Percentiles rank a stretch among this genome's conserved stretches.
Evolutionary conservation across 2,888 invertebrate genomes (phyloP).

Genomic region (Drosophila mimica): DNA sequence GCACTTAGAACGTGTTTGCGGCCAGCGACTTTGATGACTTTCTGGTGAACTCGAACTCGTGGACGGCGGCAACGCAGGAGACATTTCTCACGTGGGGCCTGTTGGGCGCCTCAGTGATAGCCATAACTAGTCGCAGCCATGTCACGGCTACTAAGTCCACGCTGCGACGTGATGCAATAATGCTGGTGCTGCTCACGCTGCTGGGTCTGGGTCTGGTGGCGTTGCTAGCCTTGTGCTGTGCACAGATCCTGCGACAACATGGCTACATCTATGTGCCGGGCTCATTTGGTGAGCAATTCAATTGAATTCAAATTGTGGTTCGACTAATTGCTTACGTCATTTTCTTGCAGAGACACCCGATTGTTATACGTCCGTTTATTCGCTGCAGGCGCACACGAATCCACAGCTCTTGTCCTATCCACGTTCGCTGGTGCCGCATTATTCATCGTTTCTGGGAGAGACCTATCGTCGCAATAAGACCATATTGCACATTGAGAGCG

Average conservation of each 20-base stretch:
- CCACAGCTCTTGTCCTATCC: conserved; percentile 86
- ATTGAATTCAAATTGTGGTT: not conserved
- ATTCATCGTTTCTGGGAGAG: conserved; percentile 84
- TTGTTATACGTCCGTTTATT: conserved; percentile 90
- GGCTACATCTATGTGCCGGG: conserved; percentile 92
- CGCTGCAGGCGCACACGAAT: conserved; percentile 87
- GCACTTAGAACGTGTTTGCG: conserved; percentile 89
- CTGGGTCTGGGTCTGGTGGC: conserved; percentile 91
- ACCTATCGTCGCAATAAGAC: conserved; percentile 77
- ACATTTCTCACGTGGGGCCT: conserved; percentile 93
- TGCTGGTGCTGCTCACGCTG: conserved; percentile 90
- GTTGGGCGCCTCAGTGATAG: conserved; percentile 85
- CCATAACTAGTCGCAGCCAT: conserved; percentile 82
- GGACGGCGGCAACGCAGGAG: conserved; percentile 95
- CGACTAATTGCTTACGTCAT: conserved; percentile 1
- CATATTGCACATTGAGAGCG: conserved; percentile 87
- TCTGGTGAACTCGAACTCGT: conserved; percentile 92
- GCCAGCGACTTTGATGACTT: conserved; percentile 94
- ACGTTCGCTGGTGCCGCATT: conserved; percentile 82
- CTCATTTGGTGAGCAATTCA: conserved; percentile 90
- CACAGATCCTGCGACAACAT: conserved; percentile 90
- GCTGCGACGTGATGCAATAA: conserved; percentile 87
- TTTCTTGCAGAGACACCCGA: conserved; percentile 88
- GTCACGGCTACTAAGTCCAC: conserved; percentile 71
- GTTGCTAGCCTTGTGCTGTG: conserved; percentile 93